Percentiles rank a stretch among this genome's conserved stretches.
phyloP scores from a whole-genome alignment of 2,797 vertebrate genomes.

The Oreochromis grahami region DNA sequence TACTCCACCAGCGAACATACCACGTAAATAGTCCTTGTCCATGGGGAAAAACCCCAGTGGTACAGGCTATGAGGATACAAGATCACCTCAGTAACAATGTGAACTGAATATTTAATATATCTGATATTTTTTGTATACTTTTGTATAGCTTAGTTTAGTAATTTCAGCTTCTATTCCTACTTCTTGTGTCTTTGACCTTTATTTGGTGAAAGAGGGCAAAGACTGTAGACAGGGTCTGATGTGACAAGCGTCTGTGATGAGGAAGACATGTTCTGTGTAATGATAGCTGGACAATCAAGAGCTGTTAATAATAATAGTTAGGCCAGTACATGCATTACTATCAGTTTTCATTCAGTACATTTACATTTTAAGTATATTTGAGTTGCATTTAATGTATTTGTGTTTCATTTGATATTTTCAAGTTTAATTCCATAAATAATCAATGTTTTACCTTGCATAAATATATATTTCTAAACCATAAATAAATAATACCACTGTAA shows the following conservation, averaged over 20 bases:
- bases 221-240: neutral
- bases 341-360: neutral
- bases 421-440: fast-evolving
- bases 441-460: neutral
- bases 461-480: neutral
- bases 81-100: neutral
- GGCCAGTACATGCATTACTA: neutral
- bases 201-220: neutral
- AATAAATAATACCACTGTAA: neutral
- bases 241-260: neutral
- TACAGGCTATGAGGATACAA: neutral
- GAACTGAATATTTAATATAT: neutral
- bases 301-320: neutral
- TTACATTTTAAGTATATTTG: neutral
- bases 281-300: neutral
- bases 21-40: neutral
- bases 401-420: neutral
- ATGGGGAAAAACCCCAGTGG: neutral
- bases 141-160: neutral
- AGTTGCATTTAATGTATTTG: neutral
- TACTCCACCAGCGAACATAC: fast-evolving
- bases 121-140: neutral
- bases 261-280: neutral
- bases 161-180: neutral
- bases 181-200: neutral